A percentile compares a stretch with the other conserved stretches of the same genome.
Conservation (phyloP, 2,113 vertebrate genomes). For the Amphilophus citrinellus region DNA sequence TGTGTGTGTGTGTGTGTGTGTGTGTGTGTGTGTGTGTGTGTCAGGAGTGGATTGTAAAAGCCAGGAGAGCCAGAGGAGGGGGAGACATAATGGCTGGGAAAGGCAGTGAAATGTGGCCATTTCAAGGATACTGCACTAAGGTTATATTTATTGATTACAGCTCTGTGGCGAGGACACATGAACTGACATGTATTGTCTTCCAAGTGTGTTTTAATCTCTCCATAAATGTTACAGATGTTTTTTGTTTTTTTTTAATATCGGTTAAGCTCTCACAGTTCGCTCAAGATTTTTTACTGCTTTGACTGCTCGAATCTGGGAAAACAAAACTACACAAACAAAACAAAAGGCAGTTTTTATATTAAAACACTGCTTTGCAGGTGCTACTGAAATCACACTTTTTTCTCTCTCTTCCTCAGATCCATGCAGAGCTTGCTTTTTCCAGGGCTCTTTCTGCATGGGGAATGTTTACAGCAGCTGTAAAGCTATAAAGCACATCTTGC, state of each 20-base stretch:
- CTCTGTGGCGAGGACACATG: conserved; percentile 17
- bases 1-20: background rate
- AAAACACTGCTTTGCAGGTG: background rate
- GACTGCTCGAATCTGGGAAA: background rate
- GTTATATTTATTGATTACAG: conserved; percentile 64
- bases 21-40: background rate
- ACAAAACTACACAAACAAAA: conserved; percentile 6
- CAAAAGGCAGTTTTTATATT: background rate
- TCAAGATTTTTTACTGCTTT: conserved; percentile 35
- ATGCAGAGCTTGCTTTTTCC: background rate
- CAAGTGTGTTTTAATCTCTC: conserved; percentile 29
- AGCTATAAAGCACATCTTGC: conserved; percentile 6
- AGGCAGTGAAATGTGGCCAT: conserved; percentile 40
- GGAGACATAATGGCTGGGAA: conserved; percentile 36
- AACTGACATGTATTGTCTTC: background rate
- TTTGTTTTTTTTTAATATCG: background rate
- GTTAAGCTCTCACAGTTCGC: conserved; percentile 12
- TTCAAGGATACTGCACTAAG: conserved; percentile 66
- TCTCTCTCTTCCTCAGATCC: background rate
- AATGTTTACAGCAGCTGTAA: conserved; percentile 25
- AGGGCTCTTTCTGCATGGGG: background rate
- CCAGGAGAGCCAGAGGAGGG: conserved; percentile 9
- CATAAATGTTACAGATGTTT: background rate
- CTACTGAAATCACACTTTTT: background rate
- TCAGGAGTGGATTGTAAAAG: conserved; percentile 9